Base-by-base conservation (phyloP, 2,888 invertebrate genomes). In the Meteorus colon region DNA sequence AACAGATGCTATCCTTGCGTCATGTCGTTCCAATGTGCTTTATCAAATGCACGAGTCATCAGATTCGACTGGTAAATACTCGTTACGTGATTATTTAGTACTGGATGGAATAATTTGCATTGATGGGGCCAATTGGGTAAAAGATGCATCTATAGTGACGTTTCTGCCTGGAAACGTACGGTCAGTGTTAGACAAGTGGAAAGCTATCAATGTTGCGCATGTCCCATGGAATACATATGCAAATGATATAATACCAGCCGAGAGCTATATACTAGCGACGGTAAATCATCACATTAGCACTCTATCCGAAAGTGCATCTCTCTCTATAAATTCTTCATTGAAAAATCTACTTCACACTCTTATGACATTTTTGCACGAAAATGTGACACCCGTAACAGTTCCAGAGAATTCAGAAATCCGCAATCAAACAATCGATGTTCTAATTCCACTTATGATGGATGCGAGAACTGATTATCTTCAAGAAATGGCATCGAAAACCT, bases 241-340 rank as follows among this genome's bases (percentile, higher is more conserved):
- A 51, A 93, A 93, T 79, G 96, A 96, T 86, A 93, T 95, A 51
- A 94, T 96, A 80, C 96, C 96, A 16, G 94, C 95, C 0, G 96
- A 97, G 87, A 96, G 94, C 83, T 96, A 95, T 81, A 93, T 96
- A 2, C 91, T 96, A n/a, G 93, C 93, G 73, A 93, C 96, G 5
- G 93, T 96, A 48, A 92, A 92, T 79, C 92, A 93, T 34, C 94
- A 95, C 84, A 91, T 94, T 73, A 91, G 92, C 62, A 92, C 93
- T 1, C 89, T 95, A 16, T 94, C 94, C 12, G 91, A 92, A 83
- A 91, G 92, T 82, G 90, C 91, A 0, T 73, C 79, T 1, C 93
- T 93, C 83, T 92, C 91, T 16, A 91, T 92, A 67, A 93, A 93
- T 85, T 90, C 92, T 12, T 93, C 94, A 0, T 86, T 95, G 81